Evolutionary conservation across 2,888 invertebrate genomes (phyloP).

Genomic region (Caenorhabditis sp.): DNA sequence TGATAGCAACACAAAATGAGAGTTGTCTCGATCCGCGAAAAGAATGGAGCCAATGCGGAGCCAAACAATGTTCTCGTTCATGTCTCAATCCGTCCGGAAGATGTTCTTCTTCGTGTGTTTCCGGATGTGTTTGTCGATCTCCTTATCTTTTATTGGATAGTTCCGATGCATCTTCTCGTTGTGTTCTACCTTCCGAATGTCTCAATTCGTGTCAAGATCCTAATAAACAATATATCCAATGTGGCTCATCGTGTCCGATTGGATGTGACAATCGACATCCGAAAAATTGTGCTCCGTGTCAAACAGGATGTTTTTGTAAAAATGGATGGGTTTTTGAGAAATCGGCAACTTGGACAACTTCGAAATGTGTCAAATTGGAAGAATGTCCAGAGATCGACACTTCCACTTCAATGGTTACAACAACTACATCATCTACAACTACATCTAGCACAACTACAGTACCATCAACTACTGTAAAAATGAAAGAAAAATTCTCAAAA

Average conservation of each 20-base stretch:
- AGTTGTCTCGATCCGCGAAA: constrained; percentile 52
- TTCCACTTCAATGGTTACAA: neutral
- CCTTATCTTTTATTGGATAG: constrained; percentile 51
- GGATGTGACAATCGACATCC: constrained; percentile 63
- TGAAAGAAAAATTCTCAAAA: neutral
- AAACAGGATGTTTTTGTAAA: constrained; percentile 65
- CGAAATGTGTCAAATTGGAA: constrained; percentile 50
- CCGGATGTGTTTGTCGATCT: constrained; percentile 60
- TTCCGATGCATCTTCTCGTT: constrained; percentile 47
- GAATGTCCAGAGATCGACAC: constrained; percentile 38
- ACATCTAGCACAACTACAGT: constrained; percentile 10
- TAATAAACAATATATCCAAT: constrained; percentile 54
- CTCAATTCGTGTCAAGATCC: constrained; percentile 49
- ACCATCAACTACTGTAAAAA: constrained; percentile 4
- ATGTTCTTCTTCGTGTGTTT: constrained; percentile 44
- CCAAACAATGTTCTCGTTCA: constrained; percentile 47
- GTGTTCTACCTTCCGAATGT: constrained; percentile 61
- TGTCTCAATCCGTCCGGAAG: constrained; percentile 51
- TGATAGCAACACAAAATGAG: constrained; percentile 7
- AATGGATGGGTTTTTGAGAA: constrained; percentile 55
- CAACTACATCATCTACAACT: constrained; percentile 13
- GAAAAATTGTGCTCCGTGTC: constrained; percentile 62
- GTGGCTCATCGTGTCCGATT: constrained; percentile 64
- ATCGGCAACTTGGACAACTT: constrained; percentile 52
- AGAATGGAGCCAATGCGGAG: constrained; percentile 52